These are phyloP conservation scores for Exocentrus adspersus DNA, from an alignment of 2,888 invertebrate species.

Conservation along the genomic window DNA sequence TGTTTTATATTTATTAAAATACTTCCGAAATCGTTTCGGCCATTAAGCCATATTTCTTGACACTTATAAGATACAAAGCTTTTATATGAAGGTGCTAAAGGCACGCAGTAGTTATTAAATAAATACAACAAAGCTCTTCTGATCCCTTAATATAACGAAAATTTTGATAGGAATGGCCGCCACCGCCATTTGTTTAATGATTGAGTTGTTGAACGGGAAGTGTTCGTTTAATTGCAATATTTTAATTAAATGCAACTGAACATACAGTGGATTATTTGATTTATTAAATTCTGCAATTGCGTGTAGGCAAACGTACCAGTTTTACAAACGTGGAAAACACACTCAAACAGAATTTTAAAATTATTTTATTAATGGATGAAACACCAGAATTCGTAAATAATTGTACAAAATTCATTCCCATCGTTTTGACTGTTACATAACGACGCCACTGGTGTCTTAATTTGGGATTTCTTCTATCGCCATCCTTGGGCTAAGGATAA, in stretches of 20 bases:
- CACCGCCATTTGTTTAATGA: conserved; percentile 19
- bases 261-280: conserved; percentile 30
- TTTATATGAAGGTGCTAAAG: background rate
- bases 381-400: no score
- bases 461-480: no score
- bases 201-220: conserved; percentile 15
- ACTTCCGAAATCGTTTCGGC: background rate
- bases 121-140: no score
- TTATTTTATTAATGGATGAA: background rate
- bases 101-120: conserved; percentile 11
- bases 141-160: conserved; percentile 15
- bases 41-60: no score
- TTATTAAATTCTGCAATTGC: conserved; percentile 6
- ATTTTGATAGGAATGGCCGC: conserved; percentile 18
- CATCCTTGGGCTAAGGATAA: no score
- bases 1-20: conserved; percentile 9
- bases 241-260: conserved; percentile 32
- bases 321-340: conserved; percentile 5
- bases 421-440: no score
- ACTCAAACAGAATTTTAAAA: background rate
- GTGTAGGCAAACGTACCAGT: background rate
- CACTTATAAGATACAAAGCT: no score
- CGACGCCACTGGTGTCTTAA: no score
- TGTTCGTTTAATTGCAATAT: conserved; percentile 31
- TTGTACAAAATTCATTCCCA: no score